A percentile compares a stretch with the other conserved stretches of the same genome.
phyloP scores from a whole-genome alignment of 2,113 vertebrate genomes.

The Stomatorhinus ivindoensis region DNA sequence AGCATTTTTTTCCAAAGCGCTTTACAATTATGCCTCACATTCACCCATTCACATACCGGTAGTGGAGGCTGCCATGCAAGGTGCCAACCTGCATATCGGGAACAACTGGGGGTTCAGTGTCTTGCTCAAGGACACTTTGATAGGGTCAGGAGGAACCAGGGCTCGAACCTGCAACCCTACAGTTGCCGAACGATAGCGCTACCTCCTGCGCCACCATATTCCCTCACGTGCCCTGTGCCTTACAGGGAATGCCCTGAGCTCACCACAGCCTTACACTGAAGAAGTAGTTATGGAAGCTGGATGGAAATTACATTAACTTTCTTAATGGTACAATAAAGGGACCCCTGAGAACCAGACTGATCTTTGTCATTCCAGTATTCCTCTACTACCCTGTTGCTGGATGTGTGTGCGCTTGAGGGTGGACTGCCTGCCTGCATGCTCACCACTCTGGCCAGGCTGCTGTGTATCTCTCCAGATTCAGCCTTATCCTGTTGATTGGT shows the following conservation, averaged over 20 bases:
- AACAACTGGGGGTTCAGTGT: too few species aligned
- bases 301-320: neutral
- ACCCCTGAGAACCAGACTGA: neutral
- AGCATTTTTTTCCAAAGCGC: too few species aligned
- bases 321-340: neutral
- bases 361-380: neutral
- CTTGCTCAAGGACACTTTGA: too few species aligned
- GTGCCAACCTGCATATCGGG: too few species aligned
- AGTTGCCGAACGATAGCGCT: too few species aligned
- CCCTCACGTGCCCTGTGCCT: neutral
- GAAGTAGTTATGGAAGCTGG: neutral
- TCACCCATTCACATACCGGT: too few species aligned
- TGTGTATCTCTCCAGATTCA: slow-evolving; percentile 41
- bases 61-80: too few species aligned
- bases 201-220: too few species aligned
- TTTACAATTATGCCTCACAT: too few species aligned
- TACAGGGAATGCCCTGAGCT: neutral
- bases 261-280: neutral
- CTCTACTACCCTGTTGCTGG: neutral
- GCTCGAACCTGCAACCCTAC: too few species aligned
- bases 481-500: slow-evolving; percentile 32
- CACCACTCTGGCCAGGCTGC: slow-evolving; percentile 46
- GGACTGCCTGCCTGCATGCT: slow-evolving; percentile 32
- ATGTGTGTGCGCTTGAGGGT: neutral
- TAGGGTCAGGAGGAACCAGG: too few species aligned